Evolutionary conservation across 2,113 vertebrate genomes (phyloP), one percentile per base, ranked within the genome.

Genomic region (Tyrannus savana): DNA sequence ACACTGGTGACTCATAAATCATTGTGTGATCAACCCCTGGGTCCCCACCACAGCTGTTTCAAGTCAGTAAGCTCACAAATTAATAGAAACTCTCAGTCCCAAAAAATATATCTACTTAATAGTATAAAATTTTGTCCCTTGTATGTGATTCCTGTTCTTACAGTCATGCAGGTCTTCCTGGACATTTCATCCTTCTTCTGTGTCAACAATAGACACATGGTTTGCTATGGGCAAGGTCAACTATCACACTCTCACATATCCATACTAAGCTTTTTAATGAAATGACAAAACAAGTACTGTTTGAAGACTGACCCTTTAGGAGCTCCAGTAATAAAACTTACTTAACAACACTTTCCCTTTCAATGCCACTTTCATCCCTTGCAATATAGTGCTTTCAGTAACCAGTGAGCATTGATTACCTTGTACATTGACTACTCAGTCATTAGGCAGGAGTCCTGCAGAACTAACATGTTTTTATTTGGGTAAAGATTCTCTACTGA

Each of bases 121-220:
- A 46, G 7, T 27, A 41, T 37, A 69, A 28, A 17, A 73, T 80
- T 84, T 74, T 27, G 14, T 39, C 39, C 42, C 23, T 50, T 66
- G 12, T 39, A 2, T 14, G 5, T 63, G 46, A 58, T 59, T 78
- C 9, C 35, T 80, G 41, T 39, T 73, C 52, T 58, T 42, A 47
- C 19, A 68, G 52, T 33, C 66, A 59, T 37, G 4, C 21, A 78
- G 23, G 21, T 81, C 68, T 71, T 67, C 55, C 68, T 33, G 46
- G 42, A 68, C 37, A n/a, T 19, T 30, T 47, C 69, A 84, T 39
- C 25, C 0, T 0, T 10, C 41, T 35, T n/a, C 47, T 35, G 21
- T 30, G 30, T 7, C 47, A 58, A 50, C 4, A 23, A 89, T 3
- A 88, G n/a, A 39, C 0, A 0, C 19, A 30, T 0, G 4, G 84